phyloP scores from a whole-genome alignment of 2,113 vertebrate genomes.

The Butastur rufipennis region DNA sequence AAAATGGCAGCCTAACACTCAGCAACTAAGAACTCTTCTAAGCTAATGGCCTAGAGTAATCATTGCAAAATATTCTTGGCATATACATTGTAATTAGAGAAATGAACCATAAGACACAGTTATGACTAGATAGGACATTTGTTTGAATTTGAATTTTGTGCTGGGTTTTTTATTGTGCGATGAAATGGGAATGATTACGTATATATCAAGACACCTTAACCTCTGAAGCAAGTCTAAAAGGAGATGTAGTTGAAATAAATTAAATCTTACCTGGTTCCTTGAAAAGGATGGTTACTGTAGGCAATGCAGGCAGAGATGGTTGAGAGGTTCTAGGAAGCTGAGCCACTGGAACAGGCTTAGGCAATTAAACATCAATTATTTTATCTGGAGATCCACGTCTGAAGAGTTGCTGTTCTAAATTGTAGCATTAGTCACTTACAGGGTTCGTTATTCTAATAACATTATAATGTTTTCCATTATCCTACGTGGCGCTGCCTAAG shows the following conservation, averaged over 20 bases:
- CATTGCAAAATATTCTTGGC: background rate
- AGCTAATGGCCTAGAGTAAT: background rate
- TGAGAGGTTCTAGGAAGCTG: background rate
- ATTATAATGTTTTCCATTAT: background rate
- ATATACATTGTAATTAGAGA: background rate
- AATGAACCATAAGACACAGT: background rate
- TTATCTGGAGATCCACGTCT: background rate
- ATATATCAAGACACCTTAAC: background rate
- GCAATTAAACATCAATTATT: background rate
- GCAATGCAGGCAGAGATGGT: background rate
- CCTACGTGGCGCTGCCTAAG: background rate
- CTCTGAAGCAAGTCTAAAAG: background rate
- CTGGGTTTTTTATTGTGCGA: background rate
- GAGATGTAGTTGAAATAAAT: background rate
- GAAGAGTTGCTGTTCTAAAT: background rate
- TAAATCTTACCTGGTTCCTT: background rate
- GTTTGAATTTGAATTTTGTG: background rate
- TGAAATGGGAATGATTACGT: background rate
- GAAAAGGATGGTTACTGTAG: background rate
- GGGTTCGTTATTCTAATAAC: background rate
- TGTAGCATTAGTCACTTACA: background rate
- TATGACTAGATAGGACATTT: background rate
- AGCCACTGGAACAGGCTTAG: background rate
- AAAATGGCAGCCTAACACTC: background rate
- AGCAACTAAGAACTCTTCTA: background rate